Evolutionary conservation across 2,113 vertebrate species (phyloP).

Genomic region (Anseranas semipalmata): DNA sequence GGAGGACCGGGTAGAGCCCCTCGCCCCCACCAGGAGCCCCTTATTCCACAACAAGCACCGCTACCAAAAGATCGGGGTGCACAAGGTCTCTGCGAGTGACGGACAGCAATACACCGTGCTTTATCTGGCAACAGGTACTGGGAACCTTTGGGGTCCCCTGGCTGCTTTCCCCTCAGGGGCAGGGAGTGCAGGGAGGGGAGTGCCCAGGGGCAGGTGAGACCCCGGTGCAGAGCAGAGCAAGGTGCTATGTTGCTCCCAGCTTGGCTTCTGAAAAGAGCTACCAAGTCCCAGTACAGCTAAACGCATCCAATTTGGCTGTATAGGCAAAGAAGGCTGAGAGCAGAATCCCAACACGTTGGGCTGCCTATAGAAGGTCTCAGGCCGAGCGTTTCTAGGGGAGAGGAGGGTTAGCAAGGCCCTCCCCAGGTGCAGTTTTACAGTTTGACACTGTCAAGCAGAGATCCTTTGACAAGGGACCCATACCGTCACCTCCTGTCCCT

Average conservation of each 20-base stretch:
- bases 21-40: constrained; percentile 42
- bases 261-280: not conserved
- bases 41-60: constrained; percentile 78
- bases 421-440: not conserved
- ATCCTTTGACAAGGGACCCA: not conserved
- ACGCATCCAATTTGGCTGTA: not conserved
- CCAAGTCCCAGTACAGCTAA: not conserved
- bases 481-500: accelerated
- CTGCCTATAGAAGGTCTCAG: not conserved
- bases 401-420: not conserved
- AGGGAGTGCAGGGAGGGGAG: not conserved
- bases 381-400: not conserved
- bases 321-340: not conserved
- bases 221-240: not conserved
- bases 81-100: not conserved
- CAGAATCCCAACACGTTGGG: not conserved
- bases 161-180: not conserved
- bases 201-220: not conserved
- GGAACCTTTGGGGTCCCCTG: not conserved
- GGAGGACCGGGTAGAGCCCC: constrained; percentile 66
- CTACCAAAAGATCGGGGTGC: constrained; percentile 74
- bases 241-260: not conserved
- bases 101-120: constrained; percentile 62
- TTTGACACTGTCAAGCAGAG: not conserved
- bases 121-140: constrained; percentile 77